Conservation (phyloP, 2,888 invertebrate genomes). For the Cantharis rustica region DNA sequence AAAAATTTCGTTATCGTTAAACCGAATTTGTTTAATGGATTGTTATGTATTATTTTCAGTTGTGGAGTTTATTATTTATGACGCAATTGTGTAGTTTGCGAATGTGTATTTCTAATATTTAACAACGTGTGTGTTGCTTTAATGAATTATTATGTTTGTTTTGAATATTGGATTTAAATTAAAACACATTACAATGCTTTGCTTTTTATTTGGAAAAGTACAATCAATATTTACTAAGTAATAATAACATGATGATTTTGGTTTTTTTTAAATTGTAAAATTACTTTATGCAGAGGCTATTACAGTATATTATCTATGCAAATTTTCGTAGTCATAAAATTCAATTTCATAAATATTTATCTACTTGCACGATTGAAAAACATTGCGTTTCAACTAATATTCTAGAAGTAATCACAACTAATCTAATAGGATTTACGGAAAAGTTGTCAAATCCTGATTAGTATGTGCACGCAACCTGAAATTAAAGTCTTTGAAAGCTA, state of each 20-base stretch:
- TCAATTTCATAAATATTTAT: neutral
- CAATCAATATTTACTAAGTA: neutral
- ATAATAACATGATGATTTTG: neutral
- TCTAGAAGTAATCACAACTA: neutral
- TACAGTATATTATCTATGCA: neutral
- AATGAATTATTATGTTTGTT: neutral
- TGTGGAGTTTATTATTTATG: neutral
- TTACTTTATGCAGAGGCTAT: neutral
- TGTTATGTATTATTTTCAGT: neutral
- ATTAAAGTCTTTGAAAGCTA: constrained; percentile 7
- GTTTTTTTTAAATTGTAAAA: neutral
- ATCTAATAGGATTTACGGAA: constrained; percentile 8
- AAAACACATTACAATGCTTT: neutral
- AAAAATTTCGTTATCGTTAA: neutral
- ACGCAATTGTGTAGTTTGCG: neutral
- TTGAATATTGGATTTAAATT: neutral
- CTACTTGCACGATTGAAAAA: neutral
- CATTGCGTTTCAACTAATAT: neutral
- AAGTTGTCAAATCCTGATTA: constrained; percentile 16
- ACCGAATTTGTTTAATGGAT: neutral
- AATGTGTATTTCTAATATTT: neutral
- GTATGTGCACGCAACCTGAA: constrained; percentile 9
- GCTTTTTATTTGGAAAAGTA: neutral
- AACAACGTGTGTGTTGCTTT: neutral
- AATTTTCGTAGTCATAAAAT: neutral